Evolutionary conservation across 2,113 vertebrate genomes (phyloP).

Genomic region (Stigmatopora nigra): DNA sequence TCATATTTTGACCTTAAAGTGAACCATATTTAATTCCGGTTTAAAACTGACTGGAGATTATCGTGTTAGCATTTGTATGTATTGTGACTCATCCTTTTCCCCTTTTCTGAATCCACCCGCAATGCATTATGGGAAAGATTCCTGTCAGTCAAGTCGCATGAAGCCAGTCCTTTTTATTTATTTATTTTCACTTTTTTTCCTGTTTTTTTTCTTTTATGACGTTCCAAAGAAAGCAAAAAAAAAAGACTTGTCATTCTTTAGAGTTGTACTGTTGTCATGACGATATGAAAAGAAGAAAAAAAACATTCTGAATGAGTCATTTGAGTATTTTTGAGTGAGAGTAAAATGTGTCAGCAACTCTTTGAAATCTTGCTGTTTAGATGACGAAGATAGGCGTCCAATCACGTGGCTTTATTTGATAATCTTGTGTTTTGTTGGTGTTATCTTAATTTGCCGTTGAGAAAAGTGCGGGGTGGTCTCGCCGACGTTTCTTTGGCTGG

Average conservation of each 20-base stretch:
- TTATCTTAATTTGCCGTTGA: slow-evolving; percentile 48
- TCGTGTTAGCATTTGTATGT: neutral
- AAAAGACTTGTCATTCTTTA: neutral
- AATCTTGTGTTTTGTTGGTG: slow-evolving; percentile 38
- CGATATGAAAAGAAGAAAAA: neutral
- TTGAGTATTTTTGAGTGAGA: neutral
- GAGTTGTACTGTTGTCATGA: neutral
- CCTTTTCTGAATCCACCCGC: neutral
- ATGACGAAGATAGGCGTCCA: too few relatives aligned
- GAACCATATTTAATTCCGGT: too few relatives aligned
- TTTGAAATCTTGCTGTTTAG: too few relatives aligned
- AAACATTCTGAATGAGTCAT: neutral
- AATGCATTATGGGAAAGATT: neutral
- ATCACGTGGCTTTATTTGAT: too few relatives aligned
- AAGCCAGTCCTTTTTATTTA: neutral
- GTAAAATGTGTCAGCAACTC: neutral
- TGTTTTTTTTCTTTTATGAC: neutral
- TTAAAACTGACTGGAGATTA: neutral
- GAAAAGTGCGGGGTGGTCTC: slow-evolving; percentile 55
- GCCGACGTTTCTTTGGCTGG: slow-evolving; percentile 54
- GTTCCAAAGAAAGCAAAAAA: neutral
- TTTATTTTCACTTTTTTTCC: neutral
- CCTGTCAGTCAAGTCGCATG: neutral
- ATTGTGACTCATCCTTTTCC: neutral
- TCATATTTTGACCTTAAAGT: too few relatives aligned